Evolutionary conservation across 1,140 invertebrate species (phyloP), one percentile per base, ranked within the genome.

Genomic region (Stegodyphus mimosarum): DNA sequence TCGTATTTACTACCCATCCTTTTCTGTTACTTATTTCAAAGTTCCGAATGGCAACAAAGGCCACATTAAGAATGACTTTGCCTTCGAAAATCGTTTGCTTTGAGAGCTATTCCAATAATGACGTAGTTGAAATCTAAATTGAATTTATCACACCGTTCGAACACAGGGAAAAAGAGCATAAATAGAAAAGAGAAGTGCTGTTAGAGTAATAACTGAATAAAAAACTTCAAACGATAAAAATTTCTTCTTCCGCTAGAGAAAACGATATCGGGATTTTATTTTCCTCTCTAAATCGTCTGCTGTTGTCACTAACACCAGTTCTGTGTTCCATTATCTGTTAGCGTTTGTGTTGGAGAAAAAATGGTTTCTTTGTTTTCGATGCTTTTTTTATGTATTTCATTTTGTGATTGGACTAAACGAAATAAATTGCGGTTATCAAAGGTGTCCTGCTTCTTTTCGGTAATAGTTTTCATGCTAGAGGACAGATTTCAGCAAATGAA

Each of bases 231-330:
- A 17, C n/a, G n/a, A 63, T 77, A 51, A 51, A 64, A 66, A 17
- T 49, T 10, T 66, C 33, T 17, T 76, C 17, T 76, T 15, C 18
- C 13, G 9, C 18, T 6, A 66, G 33, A n/a, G 33, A 76, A 76
- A 76, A 66, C 33, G 74, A 76, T 76, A 76, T 64, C 33, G 60
- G 17, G 6, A 17, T 76, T 76, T 64, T 76, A 64, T 76, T 76
- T 76, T 66, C 60, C 55, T 76, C 18, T 64, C 18, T 64, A 76
- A 76, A 76, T 76, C 33, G 55, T 76, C 74, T 48, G 10, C 15
- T 64, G 74, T 64, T 76, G 74, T 76, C 74, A 66, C 60, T 76
- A 76, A 76, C 48, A 17, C 74, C 75, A 66, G 75, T 77, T 64
- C n/a, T 66, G 60, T 64, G 33, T 77, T 77, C 3, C 33, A 33